phyloP scores from a whole-genome alignment of 1,140 invertebrate genomes.

The Eumeta japonica region DNA sequence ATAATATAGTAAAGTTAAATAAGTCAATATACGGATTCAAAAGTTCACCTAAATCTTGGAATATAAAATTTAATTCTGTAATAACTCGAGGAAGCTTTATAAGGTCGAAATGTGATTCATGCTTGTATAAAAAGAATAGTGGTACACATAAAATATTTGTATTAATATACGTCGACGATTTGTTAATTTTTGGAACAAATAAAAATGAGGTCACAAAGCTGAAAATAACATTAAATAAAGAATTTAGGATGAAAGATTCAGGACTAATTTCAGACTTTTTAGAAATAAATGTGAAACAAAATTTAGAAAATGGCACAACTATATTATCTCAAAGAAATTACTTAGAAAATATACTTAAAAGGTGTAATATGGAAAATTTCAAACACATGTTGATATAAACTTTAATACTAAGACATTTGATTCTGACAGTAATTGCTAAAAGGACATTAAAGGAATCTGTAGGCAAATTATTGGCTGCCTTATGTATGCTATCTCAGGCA shows the following conservation, averaged over 20 bases:
- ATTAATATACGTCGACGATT: conserved; percentile 20
- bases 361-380: conserved; percentile 16
- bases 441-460: not conserved
- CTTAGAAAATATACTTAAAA: conserved; percentile 15
- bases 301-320: conserved; percentile 6
- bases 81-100: not conserved
- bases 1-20: not conserved
- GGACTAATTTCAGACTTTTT: no score
- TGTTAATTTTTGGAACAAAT: no score
- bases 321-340: no score
- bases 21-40: not conserved
- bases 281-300: no score
- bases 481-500: not conserved
- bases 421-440: not conserved
- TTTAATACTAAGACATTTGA: not conserved
- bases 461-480: not conserved
- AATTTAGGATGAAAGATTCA: no score
- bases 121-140: not conserved
- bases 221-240: conserved; percentile 10
- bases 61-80: not conserved
- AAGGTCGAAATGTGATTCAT: not conserved
- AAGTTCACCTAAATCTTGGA: not conserved
- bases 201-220: conserved; percentile 7
- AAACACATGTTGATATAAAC: conserved; percentile 12
- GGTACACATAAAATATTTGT: conserved; percentile 3